Percentiles rank a stretch among this genome's conserved stretches.
These are phyloP conservation scores for Gonocerus acuteangulatus DNA, from an alignment of 2,888 invertebrate genomes.

Conservation along the genomic window DNA sequence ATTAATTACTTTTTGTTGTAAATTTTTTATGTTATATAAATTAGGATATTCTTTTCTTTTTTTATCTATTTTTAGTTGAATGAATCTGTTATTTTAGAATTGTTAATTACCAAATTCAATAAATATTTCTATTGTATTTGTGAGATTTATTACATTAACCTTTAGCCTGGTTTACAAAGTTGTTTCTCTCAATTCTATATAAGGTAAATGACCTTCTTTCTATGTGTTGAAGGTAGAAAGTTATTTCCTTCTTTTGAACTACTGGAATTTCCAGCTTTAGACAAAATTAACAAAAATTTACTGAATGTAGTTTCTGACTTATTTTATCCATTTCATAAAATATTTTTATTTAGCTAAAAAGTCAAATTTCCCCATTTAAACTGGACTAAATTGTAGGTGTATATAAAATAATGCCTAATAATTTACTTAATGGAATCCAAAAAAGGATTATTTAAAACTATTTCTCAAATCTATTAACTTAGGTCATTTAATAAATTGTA, in stretches of 20 bases:
- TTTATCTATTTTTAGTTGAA: constrained; percentile 2
- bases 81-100: constrained; percentile 9
- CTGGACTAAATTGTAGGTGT: too few relatives aligned
- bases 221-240: constrained; percentile 6
- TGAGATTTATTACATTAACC: not conserved
- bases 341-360: too few relatives aligned
- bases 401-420: too few relatives aligned
- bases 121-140: constrained; percentile 13
- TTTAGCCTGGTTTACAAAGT: not conserved
- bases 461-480: too few relatives aligned
- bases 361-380: too few relatives aligned
- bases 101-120: constrained; percentile 20
- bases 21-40: constrained; percentile 8
- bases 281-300: too few relatives aligned
- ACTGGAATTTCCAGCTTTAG: too few relatives aligned
- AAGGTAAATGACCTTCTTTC: constrained; percentile 10
- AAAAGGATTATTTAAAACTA: too few relatives aligned
- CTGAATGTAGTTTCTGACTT: too few relatives aligned
- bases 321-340: too few relatives aligned
- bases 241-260: not conserved
- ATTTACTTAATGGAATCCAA: too few relatives aligned
- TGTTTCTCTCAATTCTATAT: not conserved
- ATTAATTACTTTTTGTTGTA: not conserved
- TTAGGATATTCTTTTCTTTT: not conserved
- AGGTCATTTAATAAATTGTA: too few relatives aligned